Base-by-base conservation (phyloP, 2,797 vertebrate genomes). In the Kryptolebias ocellatus region DNA sequence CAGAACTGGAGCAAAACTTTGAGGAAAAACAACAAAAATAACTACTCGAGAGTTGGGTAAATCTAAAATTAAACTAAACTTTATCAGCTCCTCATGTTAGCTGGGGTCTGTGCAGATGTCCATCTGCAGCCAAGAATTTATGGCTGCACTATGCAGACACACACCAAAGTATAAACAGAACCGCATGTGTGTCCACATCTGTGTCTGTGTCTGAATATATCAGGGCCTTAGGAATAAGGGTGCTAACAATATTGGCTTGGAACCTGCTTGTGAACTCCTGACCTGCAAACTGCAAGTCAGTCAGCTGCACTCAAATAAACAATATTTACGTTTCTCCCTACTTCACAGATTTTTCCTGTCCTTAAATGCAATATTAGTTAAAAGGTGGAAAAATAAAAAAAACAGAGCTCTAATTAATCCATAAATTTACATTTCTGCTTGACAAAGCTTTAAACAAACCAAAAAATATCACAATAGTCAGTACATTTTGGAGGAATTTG, bases 141-240 rank as follows among this genome's bases (percentile, higher is more conserved):
- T 64, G 52, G 67, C 37, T 60, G 53, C 53, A 67, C 53, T 63
- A 56, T 39, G 24, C 53, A 70, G 77, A 76, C 70, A 61, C 56
- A 72, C 29, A 51, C 37, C 31, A 49, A 52, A 68, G 63, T 72
- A 60, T 77, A 79, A 80, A 80, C 60, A 69, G 39, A 77, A 67
- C 52, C 42, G 57, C 52, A 70, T 74, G 70, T 71, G 72, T 64
- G 70, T 72, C 57, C 64, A 72, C 67, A 68, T 77, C 46, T 60
- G 68, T 50, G 64, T 67, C 65, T 10, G n/a, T 55, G 76, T 62
- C 58, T 34, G 27, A 70, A 29, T 54, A 44, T 18, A 74, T 69
- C 50, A 62, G 42, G 37, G 56, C 63, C 50, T 47, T 62, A 75
- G 44, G 62, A 72, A 58, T 65, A 66, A 15, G 17, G 57, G 67